Evolutionary conservation across 2,888 invertebrate species (phyloP).

Genomic region (Rhaphigaster nebulosa): DNA sequence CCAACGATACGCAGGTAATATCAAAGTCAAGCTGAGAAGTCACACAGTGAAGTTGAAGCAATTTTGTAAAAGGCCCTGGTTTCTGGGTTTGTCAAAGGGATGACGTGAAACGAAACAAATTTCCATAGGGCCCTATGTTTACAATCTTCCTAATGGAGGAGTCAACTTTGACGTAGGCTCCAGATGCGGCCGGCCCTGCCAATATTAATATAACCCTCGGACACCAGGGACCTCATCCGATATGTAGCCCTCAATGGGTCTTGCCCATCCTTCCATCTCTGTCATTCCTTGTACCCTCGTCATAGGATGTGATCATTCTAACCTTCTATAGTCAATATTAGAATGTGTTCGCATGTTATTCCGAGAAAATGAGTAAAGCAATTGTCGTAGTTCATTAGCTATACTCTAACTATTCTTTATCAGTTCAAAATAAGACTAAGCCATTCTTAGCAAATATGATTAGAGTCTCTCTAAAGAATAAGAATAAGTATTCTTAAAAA

Average conservation of each 20-base stretch:
- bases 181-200: slow-evolving; percentile 55
- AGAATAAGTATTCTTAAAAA: too few species aligned
- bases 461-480: too few species aligned
- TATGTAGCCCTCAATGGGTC: not conserved
- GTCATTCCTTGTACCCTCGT: not conserved
- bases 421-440: too few species aligned
- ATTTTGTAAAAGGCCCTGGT: slow-evolving; percentile 48
- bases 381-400: not conserved
- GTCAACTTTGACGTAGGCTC: slow-evolving; percentile 50
- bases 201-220: slow-evolving; percentile 55
- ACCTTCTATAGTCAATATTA: not conserved
- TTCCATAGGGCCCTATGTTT: slow-evolving; percentile 55
- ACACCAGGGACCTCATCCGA: slow-evolving; percentile 54
- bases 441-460: too few species aligned
- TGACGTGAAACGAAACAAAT: slow-evolving; percentile 52
- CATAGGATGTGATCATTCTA: not conserved
- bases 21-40: not conserved
- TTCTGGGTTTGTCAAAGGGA: slow-evolving; percentile 48
- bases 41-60: not conserved
- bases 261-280: not conserved
- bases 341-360: not conserved
- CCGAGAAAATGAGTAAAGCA: not conserved
- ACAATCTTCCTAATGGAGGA: slow-evolving; percentile 58
- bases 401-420: too few species aligned
- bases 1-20: not conserved